Conservation (phyloP, 2,113 vertebrate species). For the Melanotaenia duboulayi region DNA sequence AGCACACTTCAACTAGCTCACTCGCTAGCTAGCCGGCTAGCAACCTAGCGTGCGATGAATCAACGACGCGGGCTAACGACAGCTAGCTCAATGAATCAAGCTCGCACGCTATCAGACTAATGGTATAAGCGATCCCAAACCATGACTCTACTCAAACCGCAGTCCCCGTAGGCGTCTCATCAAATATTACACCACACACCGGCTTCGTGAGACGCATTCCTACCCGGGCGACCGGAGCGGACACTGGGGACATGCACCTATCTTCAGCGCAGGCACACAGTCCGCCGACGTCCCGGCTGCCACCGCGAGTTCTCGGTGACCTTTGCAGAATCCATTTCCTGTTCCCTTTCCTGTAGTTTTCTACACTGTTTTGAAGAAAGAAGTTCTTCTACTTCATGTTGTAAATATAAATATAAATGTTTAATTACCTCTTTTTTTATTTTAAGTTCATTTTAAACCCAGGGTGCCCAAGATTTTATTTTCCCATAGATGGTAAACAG, state of each 20-base stretch:
- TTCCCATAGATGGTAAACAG: too few species aligned
- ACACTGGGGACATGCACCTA: constrained; percentile 86
- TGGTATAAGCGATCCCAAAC: constrained; percentile 36
- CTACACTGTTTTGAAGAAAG: neutral
- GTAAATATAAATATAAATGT: neutral
- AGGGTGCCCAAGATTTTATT: neutral
- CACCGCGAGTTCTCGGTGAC: constrained; percentile 80
- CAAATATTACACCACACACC: constrained; percentile 42
- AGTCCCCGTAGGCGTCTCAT: constrained; percentile 45
- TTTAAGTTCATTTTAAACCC: neutral
- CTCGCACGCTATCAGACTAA: constrained; percentile 46
- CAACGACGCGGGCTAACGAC: constrained; percentile 69
- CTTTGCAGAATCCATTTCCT: constrained; percentile 67
- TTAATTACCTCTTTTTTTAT: neutral
- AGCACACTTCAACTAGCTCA: constrained; percentile 52
- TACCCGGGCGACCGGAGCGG: constrained; percentile 81
- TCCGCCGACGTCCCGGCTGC: constrained; percentile 82
- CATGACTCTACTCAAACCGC: constrained; percentile 48
- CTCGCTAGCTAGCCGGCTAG: constrained; percentile 65
- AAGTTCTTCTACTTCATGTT: neutral
- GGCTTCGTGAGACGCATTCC: constrained; percentile 71
- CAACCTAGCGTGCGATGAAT: constrained; percentile 75
- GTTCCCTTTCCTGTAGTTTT: constrained; percentile 66
- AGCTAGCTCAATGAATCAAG: constrained; percentile 74
- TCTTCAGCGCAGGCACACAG: constrained; percentile 76